Conservation (phyloP, 2,888 invertebrate genomes). For the Entomobrya proxima region DNA sequence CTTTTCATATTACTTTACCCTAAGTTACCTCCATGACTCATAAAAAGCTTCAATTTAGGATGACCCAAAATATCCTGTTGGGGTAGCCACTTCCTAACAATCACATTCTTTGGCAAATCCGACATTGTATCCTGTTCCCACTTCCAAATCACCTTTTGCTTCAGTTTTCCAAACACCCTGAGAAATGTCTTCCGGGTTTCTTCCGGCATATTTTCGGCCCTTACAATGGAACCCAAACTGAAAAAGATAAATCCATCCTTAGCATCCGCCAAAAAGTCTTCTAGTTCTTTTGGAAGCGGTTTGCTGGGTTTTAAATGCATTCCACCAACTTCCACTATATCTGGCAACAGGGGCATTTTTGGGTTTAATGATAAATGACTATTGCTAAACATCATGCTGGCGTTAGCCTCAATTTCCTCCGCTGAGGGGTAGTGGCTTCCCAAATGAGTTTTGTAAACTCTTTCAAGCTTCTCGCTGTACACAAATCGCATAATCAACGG, state of each 20-base stretch:
- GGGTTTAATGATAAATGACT: conserved; percentile 77
- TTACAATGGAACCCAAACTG: conserved; percentile 90
- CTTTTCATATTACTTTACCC: neutral
- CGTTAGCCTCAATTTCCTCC: conserved; percentile 84
- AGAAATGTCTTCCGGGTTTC: conserved; percentile 84
- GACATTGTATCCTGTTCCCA: conserved; percentile 83
- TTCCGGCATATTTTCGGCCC: conserved; percentile 88
- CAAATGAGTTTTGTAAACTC: conserved; percentile 77
- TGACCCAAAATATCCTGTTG: conserved; percentile 81
- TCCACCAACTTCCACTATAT: conserved; percentile 75
- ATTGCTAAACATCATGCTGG: conserved; percentile 89
- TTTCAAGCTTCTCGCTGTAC: conserved; percentile 75
- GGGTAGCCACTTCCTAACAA: conserved; percentile 83
- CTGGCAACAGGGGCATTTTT: conserved; percentile 71
- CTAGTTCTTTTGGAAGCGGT: conserved; percentile 53
- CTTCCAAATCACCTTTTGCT: conserved; percentile 90
- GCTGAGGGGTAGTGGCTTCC: conserved; percentile 82
- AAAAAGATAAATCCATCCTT: conserved; percentile 87
- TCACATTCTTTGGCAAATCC: conserved; percentile 82
- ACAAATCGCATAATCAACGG: conserved; percentile 76
- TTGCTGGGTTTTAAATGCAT: conserved; percentile 70
- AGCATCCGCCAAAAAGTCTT: conserved; percentile 56
- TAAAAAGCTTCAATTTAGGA: conserved; percentile 80
- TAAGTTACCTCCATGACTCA: conserved; percentile 80
- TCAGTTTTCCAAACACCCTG: conserved; percentile 85